Conservation (phyloP, 2,113 vertebrate species). For the Cynocephalus volans region DNA sequence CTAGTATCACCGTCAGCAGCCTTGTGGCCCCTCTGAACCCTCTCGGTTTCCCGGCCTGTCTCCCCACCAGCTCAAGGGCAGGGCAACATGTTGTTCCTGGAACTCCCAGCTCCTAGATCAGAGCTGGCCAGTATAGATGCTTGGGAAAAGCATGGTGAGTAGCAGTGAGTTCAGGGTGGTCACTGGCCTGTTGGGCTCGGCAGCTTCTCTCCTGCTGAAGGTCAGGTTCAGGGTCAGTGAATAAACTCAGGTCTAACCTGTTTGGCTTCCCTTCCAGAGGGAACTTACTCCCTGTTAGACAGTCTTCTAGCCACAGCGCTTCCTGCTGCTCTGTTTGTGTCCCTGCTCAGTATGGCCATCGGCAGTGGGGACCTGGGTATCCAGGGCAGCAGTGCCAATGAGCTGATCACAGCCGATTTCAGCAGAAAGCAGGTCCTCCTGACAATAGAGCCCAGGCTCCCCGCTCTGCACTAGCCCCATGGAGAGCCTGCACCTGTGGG, state of each 20-base stretch:
- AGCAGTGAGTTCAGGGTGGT: neutral
- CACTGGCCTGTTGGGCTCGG: accelerated
- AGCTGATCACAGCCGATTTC: too few relatives aligned
- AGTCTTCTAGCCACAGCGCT: neutral
- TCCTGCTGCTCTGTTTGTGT: neutral
- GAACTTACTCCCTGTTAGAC: neutral
- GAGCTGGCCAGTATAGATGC: too few relatives aligned
- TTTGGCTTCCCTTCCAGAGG: neutral
- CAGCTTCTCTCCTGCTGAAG: neutral
- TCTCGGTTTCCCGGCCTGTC: neutral
- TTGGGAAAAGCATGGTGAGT: neutral
- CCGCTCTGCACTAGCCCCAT: accelerated
- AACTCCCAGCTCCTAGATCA: neutral
- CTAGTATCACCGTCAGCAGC: too few relatives aligned
- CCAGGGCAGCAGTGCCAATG: accelerated
- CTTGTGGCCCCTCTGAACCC: too few relatives aligned
- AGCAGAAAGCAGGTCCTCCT: neutral
- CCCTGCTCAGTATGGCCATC: neutral
- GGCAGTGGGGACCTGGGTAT: neutral
- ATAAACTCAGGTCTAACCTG: neutral
- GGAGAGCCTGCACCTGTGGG: accelerated
- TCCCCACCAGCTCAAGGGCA: neutral
- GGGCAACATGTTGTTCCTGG: neutral
- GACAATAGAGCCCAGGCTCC: neutral
- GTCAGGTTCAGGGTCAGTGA: neutral